A percentile compares a stretch with the other conserved stretches of the same genome.
phyloP scores from a whole-genome alignment of 2,888 invertebrate genomes.

The Oasisia sp. region DNA sequence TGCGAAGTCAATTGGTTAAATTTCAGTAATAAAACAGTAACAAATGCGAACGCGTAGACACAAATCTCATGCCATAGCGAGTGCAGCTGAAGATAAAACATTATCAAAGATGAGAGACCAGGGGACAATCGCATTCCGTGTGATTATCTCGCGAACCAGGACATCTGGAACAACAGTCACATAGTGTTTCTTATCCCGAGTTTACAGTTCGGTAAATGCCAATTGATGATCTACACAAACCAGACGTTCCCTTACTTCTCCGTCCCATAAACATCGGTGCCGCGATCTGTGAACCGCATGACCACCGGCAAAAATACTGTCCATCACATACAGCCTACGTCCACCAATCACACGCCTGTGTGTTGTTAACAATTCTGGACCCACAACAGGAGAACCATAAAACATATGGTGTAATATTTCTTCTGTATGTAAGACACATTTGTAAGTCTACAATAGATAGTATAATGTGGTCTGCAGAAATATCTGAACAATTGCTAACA shows the following conservation, averaged over 20 bases:
- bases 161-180: background rate
- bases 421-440: background rate
- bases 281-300: background rate
- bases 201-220: background rate
- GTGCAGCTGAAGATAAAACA: background rate
- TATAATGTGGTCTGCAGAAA: background rate
- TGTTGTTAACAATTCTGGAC: background rate
- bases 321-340: background rate
- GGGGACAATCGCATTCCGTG: background rate
- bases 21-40: background rate
- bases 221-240: conserved; percentile 17
- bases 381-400: background rate
- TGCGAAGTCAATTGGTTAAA: background rate
- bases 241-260: background rate
- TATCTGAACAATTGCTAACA: background rate
- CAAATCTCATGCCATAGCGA: background rate
- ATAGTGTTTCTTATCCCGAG: background rate
- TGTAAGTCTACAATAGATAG: background rate
- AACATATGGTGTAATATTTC: background rate
- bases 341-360: too few relatives aligned
- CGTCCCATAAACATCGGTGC: background rate
- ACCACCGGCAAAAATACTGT: background rate
- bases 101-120: background rate
- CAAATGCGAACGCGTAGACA: background rate
- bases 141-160: background rate